Evolutionary conservation across 2,113 vertebrate species (phyloP), one percentile per base, ranked within the genome.

Genomic region (Centropus bengalensis): DNA sequence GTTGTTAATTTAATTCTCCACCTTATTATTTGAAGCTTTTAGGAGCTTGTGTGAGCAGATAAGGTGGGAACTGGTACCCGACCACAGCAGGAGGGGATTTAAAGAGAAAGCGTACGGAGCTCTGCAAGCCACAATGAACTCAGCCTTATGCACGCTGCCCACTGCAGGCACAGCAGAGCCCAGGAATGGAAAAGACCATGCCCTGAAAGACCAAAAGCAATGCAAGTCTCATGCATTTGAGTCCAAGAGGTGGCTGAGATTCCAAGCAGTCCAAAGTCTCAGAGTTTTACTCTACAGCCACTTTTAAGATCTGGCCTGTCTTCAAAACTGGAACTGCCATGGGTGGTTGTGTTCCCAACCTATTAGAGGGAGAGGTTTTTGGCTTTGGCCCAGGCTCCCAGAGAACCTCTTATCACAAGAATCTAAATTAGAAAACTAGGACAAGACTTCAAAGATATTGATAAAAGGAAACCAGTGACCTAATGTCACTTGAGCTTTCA

Each of bases 381-480:
- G 93, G 90, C 91, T 91, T 84, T 47, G 68, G 28, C 64, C 66
- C 84, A 95, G 69, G 56, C 69, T 91, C 3, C 0, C 75, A 40
- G 47, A 90, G 82, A 85, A 86, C 40, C 52, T 70, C 88, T 93
- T 94, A 93, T 93, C 90, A 75, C 64, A 86, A 70, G 59, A 80
- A 94, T 93, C 94, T 96, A 80, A 93, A 93, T 88, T 59, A 95
- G 90, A 95, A 93, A 95, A 91, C 83, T 81, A 82, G 90, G 71
- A 94, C 67, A 86, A 83, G 80, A 90, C 88, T 95, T 96, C 94
- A 95, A 94, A 94, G 93, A 81, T 89, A 67, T 47, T 81, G 82
- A 96, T 95, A 86, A 96, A 95, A 95, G 49, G 74, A 96, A 94
- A 51, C 24, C 36, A 22, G 83, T 94, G 92, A 96, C 94, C 92